Percentiles rank a stretch among this genome's conserved stretches.
phyloP scores from a whole-genome alignment of 1,140 invertebrate species.

The Lasioglossum baleicum region DNA sequence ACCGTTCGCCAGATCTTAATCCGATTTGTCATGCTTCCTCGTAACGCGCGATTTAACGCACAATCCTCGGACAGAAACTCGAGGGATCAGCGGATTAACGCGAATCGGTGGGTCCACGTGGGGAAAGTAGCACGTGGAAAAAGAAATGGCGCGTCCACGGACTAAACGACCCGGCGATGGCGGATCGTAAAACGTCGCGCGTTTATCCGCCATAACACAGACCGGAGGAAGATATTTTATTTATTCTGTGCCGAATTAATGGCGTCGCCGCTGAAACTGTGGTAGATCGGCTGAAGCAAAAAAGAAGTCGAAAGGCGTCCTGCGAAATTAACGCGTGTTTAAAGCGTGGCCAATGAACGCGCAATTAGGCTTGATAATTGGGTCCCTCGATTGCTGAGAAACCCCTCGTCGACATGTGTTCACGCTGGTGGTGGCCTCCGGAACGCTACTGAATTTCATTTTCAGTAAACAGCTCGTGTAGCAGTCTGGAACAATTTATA shows the following conservation, averaged over 20 bases:
- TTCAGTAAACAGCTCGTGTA: no score
- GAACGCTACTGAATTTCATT: background rate
- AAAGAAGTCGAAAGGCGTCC: background rate
- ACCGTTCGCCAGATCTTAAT: constrained; percentile 16
- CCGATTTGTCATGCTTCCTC: constrained; percentile 29
- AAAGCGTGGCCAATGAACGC: background rate
- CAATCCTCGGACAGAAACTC: background rate
- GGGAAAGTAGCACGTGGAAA: constrained; percentile 23
- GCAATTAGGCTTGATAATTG: constrained; percentile 11
- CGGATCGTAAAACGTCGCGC: constrained; percentile 54
- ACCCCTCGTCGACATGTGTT: background rate
- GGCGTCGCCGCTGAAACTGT: background rate
- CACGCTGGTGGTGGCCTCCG: background rate
- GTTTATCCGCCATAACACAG: background rate
- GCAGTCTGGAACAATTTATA: no score
- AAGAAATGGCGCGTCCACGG: no score
- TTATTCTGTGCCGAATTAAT: constrained; percentile 49
- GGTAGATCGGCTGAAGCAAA: background rate
- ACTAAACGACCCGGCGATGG: constrained; percentile 42
- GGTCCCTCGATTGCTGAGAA: background rate
- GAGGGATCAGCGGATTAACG: background rate
- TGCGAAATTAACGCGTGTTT: constrained; percentile 6
- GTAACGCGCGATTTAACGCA: constrained; percentile 38
- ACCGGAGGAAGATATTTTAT: constrained; percentile 44
- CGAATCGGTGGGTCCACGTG: constrained; percentile 9